phyloP scores from a whole-genome alignment of 1,140 invertebrate species.

The Drosophila pallidifrons region DNA sequence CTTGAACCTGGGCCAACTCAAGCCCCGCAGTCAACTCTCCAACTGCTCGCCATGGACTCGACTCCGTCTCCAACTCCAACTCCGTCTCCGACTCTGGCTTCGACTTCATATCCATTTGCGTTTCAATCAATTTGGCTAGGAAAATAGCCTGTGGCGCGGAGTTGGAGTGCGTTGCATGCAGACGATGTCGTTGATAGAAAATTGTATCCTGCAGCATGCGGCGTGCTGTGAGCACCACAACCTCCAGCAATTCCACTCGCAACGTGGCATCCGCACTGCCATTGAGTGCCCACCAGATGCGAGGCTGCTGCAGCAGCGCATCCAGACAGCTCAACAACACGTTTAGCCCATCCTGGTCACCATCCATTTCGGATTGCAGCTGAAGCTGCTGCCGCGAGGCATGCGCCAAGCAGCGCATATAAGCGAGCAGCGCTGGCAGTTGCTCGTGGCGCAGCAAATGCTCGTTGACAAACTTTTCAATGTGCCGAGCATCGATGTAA shows the following conservation, averaged over 20 bases:
- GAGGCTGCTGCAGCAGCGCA: constrained; percentile 62
- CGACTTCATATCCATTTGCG: constrained; percentile 75
- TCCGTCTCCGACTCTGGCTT: constrained; percentile 14
- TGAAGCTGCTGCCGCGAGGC: constrained; percentile 29
- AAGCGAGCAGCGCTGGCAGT: constrained; percentile 48
- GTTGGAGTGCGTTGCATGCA: constrained; percentile 9
- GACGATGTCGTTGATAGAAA: constrained; percentile 76
- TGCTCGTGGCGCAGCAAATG: constrained; percentile 74
- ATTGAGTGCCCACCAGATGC: constrained; percentile 73
- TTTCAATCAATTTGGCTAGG: constrained; percentile 83
- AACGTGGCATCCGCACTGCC: constrained; percentile 32
- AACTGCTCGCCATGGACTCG: background rate
- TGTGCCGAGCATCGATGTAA: constrained; percentile 77
- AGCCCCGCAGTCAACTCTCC: constrained; percentile 45
- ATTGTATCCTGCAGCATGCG: constrained; percentile 71
- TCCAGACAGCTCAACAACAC: constrained; percentile 62
- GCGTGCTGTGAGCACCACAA: constrained; percentile 53
- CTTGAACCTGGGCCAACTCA: constrained; percentile 70
- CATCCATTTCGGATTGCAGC: constrained; percentile 35
- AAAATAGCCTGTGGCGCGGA: constrained; percentile 77
- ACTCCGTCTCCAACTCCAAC: constrained; percentile 26
- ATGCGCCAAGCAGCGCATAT: constrained; percentile 49
- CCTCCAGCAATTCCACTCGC: constrained; percentile 62
- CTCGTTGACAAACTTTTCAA: constrained; percentile 80
- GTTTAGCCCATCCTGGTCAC: constrained; percentile 22